Conservation (phyloP, 2,888 invertebrate species). For the Lasioglossum morio region DNA sequence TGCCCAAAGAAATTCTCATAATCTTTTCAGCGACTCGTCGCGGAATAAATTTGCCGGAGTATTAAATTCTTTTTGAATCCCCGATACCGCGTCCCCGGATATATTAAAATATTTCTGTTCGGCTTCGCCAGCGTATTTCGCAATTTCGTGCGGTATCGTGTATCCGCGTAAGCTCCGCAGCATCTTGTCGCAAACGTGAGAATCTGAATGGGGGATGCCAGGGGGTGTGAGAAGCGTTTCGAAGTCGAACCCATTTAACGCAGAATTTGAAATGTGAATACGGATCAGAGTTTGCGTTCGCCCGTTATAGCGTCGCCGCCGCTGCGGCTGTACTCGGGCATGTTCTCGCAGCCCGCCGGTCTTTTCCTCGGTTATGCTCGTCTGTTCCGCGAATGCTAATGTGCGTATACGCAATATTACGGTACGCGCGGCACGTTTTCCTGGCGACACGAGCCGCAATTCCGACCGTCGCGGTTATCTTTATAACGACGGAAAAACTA, state of each 20-base stretch:
- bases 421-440: constrained; percentile 41
- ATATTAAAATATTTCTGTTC: constrained; percentile 50
- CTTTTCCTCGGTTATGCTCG: constrained; percentile 30
- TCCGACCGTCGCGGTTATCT: constrained; percentile 39
- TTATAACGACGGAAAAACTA: constrained; percentile 33
- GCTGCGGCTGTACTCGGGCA: constrained; percentile 3
- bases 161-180: constrained; percentile 7
- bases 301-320: constrained; percentile 2
- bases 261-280: constrained; percentile 43
- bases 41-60: neutral
- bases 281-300: constrained; percentile 31
- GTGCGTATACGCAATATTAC: constrained; percentile 22
- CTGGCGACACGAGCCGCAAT: constrained; percentile 12
- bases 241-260: constrained; percentile 44
- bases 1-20: neutral
- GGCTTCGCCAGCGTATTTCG: constrained; percentile 22
- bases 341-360: constrained; percentile 12
- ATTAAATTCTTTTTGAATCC: constrained; percentile 1
- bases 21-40: neutral
- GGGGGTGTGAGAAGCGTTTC: neutral
- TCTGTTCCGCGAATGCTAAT: constrained; percentile 42
- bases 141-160: constrained; percentile 28
- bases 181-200: neutral
- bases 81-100: neutral
- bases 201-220: neutral